Conservation (phyloP, 2,113 vertebrate species). For the Podarcis muralis region DNA sequence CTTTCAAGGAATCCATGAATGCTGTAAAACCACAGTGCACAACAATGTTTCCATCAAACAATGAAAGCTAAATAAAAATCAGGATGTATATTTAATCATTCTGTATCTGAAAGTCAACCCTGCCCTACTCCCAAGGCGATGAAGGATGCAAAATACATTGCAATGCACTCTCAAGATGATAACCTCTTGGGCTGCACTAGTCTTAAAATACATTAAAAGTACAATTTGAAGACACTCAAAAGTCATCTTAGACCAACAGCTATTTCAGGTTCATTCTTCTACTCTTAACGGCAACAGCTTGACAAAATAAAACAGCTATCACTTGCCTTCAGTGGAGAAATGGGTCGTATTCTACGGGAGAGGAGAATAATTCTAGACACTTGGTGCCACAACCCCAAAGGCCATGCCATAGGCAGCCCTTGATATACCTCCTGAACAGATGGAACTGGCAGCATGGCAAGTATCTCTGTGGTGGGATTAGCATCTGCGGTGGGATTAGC, state of each 20-base stretch:
- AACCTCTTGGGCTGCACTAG: no score
- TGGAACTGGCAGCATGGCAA: not conserved
- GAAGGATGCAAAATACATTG: no score
- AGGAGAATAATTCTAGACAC: not conserved
- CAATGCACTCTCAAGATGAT: no score
- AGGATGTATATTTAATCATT: no score
- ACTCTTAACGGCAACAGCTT: not conserved
- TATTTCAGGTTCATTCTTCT: not conserved
- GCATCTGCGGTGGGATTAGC: not conserved
- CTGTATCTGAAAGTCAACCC: no score
- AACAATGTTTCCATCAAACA: no score
- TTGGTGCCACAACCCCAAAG: not conserved
- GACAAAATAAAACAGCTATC: not conserved
- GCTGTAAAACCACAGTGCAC: not conserved
- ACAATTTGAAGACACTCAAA: no score
- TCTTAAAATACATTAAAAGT: no score
- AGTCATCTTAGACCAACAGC: not conserved
- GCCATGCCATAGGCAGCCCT: not conserved
- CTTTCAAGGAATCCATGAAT: not conserved
- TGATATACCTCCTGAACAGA: not conserved
- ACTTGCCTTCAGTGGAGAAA: not conserved
- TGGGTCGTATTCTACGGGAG: not conserved
- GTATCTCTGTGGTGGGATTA: no score
- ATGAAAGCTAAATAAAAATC: no score
- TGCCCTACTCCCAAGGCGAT: no score